Evolutionary conservation across 2,888 invertebrate genomes (phyloP).

Genomic region (Eumerus sabulonum): DNA sequence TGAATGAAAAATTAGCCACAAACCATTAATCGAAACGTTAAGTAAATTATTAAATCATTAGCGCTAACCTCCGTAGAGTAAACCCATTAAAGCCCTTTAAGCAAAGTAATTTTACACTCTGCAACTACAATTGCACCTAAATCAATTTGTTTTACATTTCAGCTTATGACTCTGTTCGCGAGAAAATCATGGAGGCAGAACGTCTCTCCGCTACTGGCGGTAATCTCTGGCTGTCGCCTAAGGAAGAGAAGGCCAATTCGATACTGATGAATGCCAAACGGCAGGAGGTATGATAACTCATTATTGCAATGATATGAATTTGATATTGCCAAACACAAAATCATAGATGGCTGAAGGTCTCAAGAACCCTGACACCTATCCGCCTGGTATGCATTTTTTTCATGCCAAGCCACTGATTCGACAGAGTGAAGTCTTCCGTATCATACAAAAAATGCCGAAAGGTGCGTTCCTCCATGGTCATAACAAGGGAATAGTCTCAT

Average conservation of each 20-base stretch:
- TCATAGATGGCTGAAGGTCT: slow-evolving; percentile 74
- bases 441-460: slow-evolving; percentile 82
- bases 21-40: too few relatives aligned
- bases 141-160: slow-evolving; percentile 36
- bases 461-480: slow-evolving; percentile 82
- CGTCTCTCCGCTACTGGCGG: slow-evolving; percentile 75
- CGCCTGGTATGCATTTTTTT: slow-evolving; percentile 82
- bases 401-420: slow-evolving; percentile 80
- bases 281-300: slow-evolving; percentile 71
- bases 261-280: slow-evolving; percentile 78
- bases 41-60: neutral
- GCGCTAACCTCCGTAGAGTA: neutral
- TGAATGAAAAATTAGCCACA: too few relatives aligned
- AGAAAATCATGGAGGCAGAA: slow-evolving; percentile 77
- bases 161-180: slow-evolving; percentile 77
- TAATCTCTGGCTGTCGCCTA: slow-evolving; percentile 75
- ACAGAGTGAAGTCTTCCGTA: slow-evolving; percentile 81
- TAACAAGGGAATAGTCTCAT: slow-evolving; percentile 80
- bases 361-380: slow-evolving; percentile 79
- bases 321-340: neutral
- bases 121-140: slow-evolving; percentile 10
- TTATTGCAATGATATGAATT: slow-evolving; percentile 25
- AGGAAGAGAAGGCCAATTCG: slow-evolving; percentile 77
- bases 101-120: slow-evolving; percentile 39
- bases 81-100: slow-evolving; percentile 29